Base-by-base conservation (phyloP, 2,888 invertebrate genomes). In the Dendrolimus houi region DNA sequence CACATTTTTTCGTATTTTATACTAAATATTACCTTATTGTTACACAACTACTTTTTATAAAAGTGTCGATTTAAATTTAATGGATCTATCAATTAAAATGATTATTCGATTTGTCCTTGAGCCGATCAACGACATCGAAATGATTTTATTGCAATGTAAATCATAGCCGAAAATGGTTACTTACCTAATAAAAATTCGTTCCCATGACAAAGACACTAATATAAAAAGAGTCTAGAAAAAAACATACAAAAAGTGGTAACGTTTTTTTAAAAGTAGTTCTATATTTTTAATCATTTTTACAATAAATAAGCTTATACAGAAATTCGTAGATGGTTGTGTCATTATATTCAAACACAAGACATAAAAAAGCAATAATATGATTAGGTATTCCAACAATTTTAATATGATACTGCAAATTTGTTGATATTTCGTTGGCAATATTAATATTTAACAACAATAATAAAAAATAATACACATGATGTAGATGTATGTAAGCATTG, bases 111-210 rank as follows among this genome's bases (percentile, higher is more conserved):
- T 55, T 56, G 68, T 64, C 72, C 76, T 76, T 74, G 71, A 70
- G 74, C 60, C 71, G 73, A 71, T 65, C 76, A 68, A 71, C 71
- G 71, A 74, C 75, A 70, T 66, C 62, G 60, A 65, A 70, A 63
- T 65, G 60, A 61, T 69, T 68, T 70, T 65, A 69, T 63, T 63
- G 59, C 60, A 66, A 63, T 59, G 47, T 47, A 57, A 60, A 61
- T 60, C 64, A 59, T 65, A 64, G 47, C 47, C 12, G 12, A 47
- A 47, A 47, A 47, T 47, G 47, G 10, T 47, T 58, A 62, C 59
- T 60, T 59, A 58, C 58, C 61, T 60, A 62, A 66, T 65, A 67
- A 66, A 64, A 66, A 65, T 64, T 62, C 64, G 62, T 60, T 66
- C 63, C 65, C 62, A 66, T 62, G 61, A 55, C 62, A 62, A 47